A percentile compares a stretch with the other conserved stretches of the same genome.
Evolutionary conservation across 2,113 vertebrate genomes (phyloP).

Genomic region (Lepus timidus): DNA sequence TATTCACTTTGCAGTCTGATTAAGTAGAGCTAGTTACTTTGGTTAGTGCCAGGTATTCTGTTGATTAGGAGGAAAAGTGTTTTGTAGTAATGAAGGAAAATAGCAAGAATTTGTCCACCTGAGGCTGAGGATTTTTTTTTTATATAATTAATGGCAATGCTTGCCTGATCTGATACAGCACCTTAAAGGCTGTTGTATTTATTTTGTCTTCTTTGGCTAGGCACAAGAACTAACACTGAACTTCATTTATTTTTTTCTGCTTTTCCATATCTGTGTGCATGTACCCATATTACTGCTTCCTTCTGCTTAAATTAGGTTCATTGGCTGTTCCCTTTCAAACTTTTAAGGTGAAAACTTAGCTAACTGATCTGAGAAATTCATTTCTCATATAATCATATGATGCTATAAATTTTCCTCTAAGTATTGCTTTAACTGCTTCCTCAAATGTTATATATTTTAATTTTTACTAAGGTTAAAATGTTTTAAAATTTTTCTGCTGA

Average conservation of each 20-base stretch:
- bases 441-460: neutral
- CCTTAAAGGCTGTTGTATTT: neutral
- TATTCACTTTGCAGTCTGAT: neutral
- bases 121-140: neutral
- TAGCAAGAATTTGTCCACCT: neutral
- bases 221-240: neutral
- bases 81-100: slow-evolving; percentile 38
- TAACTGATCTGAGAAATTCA: slow-evolving; percentile 14
- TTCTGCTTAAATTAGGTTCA: slow-evolving; percentile 37
- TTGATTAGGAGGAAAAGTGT: slow-evolving; percentile 26
- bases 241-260: slow-evolving; percentile 18
- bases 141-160: neutral
- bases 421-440: neutral
- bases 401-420: slow-evolving; percentile 48
- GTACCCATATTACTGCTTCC: neutral
- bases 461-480: slow-evolving; percentile 20
- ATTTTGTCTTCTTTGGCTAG: neutral
- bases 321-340: neutral
- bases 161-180: neutral
- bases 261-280: neutral
- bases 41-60: slow-evolving; percentile 24
- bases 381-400: neutral
- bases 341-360: slow-evolving; percentile 36
- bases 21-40: neutral
- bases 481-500: neutral